Evolutionary conservation across 1,140 invertebrate species (phyloP).

Genomic region (Anastatus disparis): DNA sequence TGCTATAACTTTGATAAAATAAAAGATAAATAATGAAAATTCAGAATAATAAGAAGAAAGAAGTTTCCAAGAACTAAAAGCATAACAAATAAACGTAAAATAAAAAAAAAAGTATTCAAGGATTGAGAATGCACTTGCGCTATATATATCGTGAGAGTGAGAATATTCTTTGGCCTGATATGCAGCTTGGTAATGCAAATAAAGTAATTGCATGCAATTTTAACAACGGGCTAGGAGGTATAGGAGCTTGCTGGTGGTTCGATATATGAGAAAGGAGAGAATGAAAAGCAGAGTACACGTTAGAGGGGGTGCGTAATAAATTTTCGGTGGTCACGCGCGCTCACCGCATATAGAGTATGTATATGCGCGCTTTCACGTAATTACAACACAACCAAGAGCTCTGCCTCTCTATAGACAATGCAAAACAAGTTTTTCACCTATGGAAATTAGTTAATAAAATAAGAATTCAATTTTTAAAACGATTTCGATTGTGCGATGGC

Average conservation of each 20-base stretch:
- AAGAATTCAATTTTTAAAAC: too few species aligned
- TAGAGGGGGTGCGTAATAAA: not conserved
- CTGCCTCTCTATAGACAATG: conserved; percentile 6
- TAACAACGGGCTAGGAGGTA: not conserved
- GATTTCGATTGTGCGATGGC: too few species aligned
- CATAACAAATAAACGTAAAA: too few species aligned
- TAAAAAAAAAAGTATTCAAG: too few species aligned
- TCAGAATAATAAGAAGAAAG: too few species aligned
- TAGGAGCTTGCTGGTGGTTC: not conserved
- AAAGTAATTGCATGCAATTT: conserved; percentile 19
- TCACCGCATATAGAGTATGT: not conserved
- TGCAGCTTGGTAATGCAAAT: not conserved
- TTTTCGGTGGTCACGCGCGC: not conserved
- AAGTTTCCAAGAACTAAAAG: too few species aligned
- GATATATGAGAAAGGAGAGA: not conserved
- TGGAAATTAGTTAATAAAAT: not conserved
- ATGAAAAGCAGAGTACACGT: too few species aligned
- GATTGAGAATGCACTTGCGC: too few species aligned
- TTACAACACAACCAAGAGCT: not conserved
- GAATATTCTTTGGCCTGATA: too few species aligned
- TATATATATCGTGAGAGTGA: too few species aligned
- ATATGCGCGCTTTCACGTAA: not conserved
- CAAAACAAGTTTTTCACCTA: not conserved
- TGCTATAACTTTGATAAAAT: too few species aligned
- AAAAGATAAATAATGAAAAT: too few species aligned